Evolutionary conservation across 2,888 invertebrate species (phyloP).

Genomic region (Himalopsyche kuldschensis): DNA sequence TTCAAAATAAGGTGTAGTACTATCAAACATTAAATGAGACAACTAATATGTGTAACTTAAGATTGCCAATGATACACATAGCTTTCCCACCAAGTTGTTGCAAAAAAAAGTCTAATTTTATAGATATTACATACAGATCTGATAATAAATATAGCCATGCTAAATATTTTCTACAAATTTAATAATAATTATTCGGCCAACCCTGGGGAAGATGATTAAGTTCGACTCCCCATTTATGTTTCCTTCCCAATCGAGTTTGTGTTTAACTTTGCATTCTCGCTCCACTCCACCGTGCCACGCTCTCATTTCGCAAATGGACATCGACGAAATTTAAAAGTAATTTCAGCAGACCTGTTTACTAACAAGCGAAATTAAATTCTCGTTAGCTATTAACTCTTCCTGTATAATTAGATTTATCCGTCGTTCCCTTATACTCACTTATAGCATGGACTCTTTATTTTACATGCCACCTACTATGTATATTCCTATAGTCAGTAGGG

Average conservation of each 20-base stretch:
- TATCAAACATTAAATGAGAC: too few relatives aligned
- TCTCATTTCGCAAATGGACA: background rate
- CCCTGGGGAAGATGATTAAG: background rate
- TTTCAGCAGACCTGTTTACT: background rate
- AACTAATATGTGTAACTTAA: too few relatives aligned
- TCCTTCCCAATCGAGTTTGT: background rate
- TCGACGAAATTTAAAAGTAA: background rate
- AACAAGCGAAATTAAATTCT: background rate
- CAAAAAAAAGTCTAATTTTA: too few relatives aligned
- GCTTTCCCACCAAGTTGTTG: too few relatives aligned
- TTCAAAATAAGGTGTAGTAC: too few relatives aligned
- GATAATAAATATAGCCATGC: too few relatives aligned
- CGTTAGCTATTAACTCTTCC: background rate
- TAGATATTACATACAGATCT: too few relatives aligned
- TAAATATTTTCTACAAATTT: too few relatives aligned
- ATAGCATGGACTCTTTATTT: background rate
- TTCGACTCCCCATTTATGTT: background rate
- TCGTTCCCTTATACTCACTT: background rate
- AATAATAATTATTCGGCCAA: background rate
- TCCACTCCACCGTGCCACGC: background rate
- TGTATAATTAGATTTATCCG: background rate
- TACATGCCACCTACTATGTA: too few relatives aligned
- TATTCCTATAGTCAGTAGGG: too few relatives aligned
- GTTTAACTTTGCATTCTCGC: background rate
- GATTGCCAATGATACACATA: too few relatives aligned